These are phyloP conservation scores for Macrotis lagotis DNA, from an alignment of 2,113 vertebrate genomes.

Conservation along the genomic window DNA sequence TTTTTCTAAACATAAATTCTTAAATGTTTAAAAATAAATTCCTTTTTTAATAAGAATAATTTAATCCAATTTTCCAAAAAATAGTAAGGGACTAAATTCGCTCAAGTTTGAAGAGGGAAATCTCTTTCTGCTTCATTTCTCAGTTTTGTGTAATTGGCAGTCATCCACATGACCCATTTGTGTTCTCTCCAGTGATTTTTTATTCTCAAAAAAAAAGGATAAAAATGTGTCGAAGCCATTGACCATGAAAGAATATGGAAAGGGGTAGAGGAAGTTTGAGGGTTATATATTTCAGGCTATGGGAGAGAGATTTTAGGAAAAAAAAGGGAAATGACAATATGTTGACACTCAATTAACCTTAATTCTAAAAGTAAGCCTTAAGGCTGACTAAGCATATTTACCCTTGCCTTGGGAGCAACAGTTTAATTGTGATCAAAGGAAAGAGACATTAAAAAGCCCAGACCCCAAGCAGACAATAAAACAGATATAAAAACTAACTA, in stretches of 20 bases:
- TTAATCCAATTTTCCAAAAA: conserved; percentile 23
- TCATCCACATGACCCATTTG: not conserved
- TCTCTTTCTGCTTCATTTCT: not conserved
- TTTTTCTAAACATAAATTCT: not conserved
- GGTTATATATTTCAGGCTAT: not conserved
- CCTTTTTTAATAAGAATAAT: not conserved
- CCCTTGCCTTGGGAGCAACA: not conserved
- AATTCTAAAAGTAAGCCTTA: not conserved
- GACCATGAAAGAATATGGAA: not conserved
- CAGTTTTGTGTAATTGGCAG: not conserved
- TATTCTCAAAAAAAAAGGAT: not conserved
- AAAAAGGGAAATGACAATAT: not conserved
- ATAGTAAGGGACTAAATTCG: not conserved
- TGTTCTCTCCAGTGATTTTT: not conserved
- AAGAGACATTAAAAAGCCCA: not conserved
- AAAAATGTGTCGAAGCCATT: not conserved
- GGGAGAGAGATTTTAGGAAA: not conserved
- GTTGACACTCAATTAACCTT: not conserved
- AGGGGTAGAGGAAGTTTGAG: not conserved
- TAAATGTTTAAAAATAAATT: not conserved
- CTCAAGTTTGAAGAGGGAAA: not conserved
- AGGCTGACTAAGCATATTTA: not conserved
- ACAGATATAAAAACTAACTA: not conserved
- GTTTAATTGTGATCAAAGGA: conserved; percentile 2
- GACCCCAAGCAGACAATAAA: not conserved